A percentile compares a stretch with the other conserved stretches of the same genome.
Conservation (phyloP, 2,888 invertebrate species). For the Rotaria magnacalcarata region DNA sequence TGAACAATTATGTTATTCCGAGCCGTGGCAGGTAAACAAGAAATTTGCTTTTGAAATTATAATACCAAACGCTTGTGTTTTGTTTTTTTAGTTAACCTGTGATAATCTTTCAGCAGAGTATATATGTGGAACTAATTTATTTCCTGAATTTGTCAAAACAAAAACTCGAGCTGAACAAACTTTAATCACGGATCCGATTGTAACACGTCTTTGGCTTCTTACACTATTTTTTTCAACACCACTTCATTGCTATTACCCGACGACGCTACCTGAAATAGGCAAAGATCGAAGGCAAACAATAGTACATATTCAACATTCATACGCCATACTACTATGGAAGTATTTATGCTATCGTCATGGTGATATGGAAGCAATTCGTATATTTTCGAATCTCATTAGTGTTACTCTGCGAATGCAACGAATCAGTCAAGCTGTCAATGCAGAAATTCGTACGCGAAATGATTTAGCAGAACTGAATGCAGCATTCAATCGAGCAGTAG, state of each 20-base stretch:
- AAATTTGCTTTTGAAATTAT: too few species aligned
- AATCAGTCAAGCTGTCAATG: not conserved
- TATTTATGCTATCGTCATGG: not conserved
- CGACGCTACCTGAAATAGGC: not conserved
- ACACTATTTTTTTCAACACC: not conserved
- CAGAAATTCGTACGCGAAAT: not conserved
- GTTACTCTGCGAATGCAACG: not conserved
- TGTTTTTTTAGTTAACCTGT: not conserved
- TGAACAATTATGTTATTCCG: not conserved
- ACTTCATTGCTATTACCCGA: not conserved
- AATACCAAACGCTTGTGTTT: too few species aligned
- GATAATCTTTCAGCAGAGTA: not conserved
- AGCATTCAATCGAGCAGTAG: not conserved
- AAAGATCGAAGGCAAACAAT: not conserved
- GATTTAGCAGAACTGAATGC: not conserved
- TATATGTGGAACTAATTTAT: not conserved
- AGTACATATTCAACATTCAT: not conserved
- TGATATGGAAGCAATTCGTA: not conserved
- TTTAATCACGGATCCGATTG: not conserved
- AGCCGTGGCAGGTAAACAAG: not conserved
- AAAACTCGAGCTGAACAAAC: not conserved
- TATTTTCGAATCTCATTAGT: not conserved
- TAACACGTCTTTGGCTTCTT: conserved; percentile 12
- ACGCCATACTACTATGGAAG: not conserved
- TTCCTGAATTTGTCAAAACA: not conserved